Percentiles rank a stretch among this genome's conserved stretches.
phyloP scores from a whole-genome alignment of 2,888 invertebrate species.

The Eucriotettix oculatus region DNA sequence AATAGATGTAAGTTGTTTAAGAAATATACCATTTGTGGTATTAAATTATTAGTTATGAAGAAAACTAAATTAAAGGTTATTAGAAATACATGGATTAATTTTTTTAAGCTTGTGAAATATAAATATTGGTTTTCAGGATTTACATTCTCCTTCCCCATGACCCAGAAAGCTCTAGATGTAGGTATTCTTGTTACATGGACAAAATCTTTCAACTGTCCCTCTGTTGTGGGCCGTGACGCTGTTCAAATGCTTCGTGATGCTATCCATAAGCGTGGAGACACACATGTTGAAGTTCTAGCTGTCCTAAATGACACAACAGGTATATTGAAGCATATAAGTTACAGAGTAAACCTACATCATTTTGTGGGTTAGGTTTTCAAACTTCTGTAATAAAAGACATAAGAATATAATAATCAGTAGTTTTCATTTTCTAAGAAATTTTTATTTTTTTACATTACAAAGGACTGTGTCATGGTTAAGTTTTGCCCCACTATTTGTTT shows the following conservation, averaged over 20 bases:
- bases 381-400: too few species aligned
- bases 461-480: too few species aligned
- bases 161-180: slow-evolving; percentile 50
- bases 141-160: slow-evolving; percentile 74
- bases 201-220: slow-evolving; percentile 61
- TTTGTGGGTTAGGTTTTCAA: too few species aligned
- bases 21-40: slow-evolving; percentile 1
- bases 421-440: too few species aligned
- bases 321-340: too few species aligned
- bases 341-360: too few species aligned
- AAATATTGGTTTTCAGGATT: slow-evolving; percentile 38
- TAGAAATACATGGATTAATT: too few species aligned
- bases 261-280: slow-evolving; percentile 34
- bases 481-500: too few species aligned
- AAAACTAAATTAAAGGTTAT: too few species aligned
- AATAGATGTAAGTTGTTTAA: neutral
- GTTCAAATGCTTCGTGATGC: slow-evolving; percentile 50
- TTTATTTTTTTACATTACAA: too few species aligned
- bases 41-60: too few species aligned
- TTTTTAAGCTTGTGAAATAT: neutral
- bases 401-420: too few species aligned
- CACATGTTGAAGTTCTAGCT: slow-evolving; percentile 49
- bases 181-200: slow-evolving; percentile 73
- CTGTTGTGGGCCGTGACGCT: slow-evolving; percentile 50
- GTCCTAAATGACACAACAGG: slow-evolving; percentile 28